phyloP scores from a whole-genome alignment of 2,113 vertebrate genomes.

The Eolophus roseicapilla region DNA sequence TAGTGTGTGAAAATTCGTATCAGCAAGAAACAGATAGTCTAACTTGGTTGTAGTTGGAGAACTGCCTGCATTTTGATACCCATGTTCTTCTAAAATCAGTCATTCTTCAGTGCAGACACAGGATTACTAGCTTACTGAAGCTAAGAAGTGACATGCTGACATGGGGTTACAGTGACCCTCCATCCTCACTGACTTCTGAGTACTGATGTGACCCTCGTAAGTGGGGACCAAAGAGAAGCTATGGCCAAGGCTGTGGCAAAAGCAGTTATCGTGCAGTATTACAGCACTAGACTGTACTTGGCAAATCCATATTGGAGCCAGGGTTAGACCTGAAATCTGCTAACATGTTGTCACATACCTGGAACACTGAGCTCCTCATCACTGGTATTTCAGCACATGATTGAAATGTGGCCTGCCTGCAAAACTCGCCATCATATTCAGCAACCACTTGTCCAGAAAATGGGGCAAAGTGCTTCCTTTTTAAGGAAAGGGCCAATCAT shows the following conservation, averaged over 20 bases:
- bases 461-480: neutral
- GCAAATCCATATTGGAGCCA: accelerated
- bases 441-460: neutral
- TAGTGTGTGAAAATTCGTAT: constrained; percentile 55
- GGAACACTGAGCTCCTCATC: accelerated
- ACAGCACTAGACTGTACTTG: neutral
- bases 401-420: neutral
- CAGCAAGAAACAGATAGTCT: constrained; percentile 60
- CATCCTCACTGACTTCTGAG: neutral
- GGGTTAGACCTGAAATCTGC: neutral
- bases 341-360: neutral
- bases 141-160: neutral
- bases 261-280: accelerated
- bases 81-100: constrained; percentile 54
- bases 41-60: constrained; percentile 37
- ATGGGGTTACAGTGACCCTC: neutral
- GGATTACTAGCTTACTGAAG: constrained; percentile 3
- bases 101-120: constrained; percentile 41
- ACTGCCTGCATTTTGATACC: constrained; percentile 44
- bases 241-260: neutral
- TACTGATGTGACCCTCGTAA: neutral
- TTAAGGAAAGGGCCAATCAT: neutral
- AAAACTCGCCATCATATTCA: neutral
- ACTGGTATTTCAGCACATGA: accelerated
- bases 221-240: neutral